Conservation (phyloP, 2,797 vertebrate species). For the Microhierax caerulescens region DNA sequence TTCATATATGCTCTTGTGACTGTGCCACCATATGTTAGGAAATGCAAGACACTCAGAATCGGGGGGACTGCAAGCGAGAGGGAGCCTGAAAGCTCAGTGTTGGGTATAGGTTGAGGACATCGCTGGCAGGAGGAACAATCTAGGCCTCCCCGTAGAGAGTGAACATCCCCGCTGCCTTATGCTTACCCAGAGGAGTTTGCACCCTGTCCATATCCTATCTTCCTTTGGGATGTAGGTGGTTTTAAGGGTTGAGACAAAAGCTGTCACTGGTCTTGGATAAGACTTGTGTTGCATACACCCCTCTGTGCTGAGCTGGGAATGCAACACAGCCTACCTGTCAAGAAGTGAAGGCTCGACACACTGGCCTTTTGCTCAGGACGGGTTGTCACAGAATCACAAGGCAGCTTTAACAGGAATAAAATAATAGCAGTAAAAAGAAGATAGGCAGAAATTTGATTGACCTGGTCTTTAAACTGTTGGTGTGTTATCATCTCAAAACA, state of each 20-base stretch:
- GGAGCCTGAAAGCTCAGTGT: neutral
- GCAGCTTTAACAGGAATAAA: neutral
- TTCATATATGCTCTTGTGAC: neutral
- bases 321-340: accelerated
- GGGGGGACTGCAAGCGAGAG: neutral
- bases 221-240: neutral
- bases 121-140: neutral
- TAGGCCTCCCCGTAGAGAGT: neutral
- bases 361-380: neutral
- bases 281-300: neutral
- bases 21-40: neutral
- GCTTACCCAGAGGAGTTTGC: neutral
- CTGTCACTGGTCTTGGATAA: neutral
- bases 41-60: neutral
- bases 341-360: accelerated
- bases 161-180: neutral
- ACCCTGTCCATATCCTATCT: neutral
- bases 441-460: accelerated
- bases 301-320: neutral
- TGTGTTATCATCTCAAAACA: neutral
- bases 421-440: neutral
- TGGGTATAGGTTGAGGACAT: neutral
- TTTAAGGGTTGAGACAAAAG: neutral
- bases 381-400: neutral
- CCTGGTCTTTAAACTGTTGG: neutral